Base-by-base conservation (phyloP, 2,888 invertebrate genomes). In the Synanthedon vespiformis region DNA sequence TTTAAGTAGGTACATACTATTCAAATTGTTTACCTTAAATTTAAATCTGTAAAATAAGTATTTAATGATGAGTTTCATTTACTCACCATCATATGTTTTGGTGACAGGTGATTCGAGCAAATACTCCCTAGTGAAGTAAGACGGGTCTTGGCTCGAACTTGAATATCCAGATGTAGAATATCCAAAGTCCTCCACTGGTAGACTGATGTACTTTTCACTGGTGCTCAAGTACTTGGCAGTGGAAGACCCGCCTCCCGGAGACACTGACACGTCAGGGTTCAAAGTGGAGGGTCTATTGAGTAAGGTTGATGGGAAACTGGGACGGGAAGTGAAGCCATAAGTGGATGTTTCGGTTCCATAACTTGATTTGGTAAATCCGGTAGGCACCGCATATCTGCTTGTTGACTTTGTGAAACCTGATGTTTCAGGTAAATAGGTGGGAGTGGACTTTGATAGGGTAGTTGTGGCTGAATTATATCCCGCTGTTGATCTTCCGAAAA, bases 51-150 rank as follows among this genome's bases (percentile, higher is more conserved):
- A 22, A 22, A 22, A 34, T 27, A 34, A 10, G 10, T 34, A 34
- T 34, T 34, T 34, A 10, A 52, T 50, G 18, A 51, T 49, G 14
- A 34, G 34, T 34, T 34, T 34, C 44, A 44, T 13, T 44, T 44
- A 72, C 82, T 76, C 59, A 86, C 87, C 85, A 59, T 84, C 82
- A 62, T 82, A 85, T 40, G 80, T 78, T 56, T 81, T 86, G 14
- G 86, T 86, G 10, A 84, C 73, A 10, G 87, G 86, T 1, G 87
- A 84, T 56, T 85, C 86, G 63, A 87, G 59, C 27, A 86, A 69
- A 61, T 86, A 87, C 61, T 87, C 87, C 57, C 84, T 79, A 40
- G 87, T 87, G 62, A 80, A 85, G 61, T 77, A 76, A 40, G 80
- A 66, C 10, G 86, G 82, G 48, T 84, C 82, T 55, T 71, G 80